Evolutionary conservation across 2,888 invertebrate species (phyloP).

Genomic region (Tetramorium bicarinatum): DNA sequence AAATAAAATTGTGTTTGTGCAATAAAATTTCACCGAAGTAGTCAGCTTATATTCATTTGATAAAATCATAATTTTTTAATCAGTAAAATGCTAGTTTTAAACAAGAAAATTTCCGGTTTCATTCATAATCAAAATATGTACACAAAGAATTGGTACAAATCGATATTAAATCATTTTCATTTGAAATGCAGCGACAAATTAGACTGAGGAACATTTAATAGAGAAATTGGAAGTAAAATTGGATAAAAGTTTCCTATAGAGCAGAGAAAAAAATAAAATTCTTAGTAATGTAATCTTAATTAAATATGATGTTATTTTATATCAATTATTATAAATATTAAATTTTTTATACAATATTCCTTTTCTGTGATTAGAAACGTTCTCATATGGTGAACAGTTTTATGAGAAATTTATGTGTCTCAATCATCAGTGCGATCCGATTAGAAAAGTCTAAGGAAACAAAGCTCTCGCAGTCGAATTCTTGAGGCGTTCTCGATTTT

Average conservation of each 20-base stretch:
- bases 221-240: background rate
- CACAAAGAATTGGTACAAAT: background rate
- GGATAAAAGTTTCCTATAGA: background rate
- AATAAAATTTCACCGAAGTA: background rate
- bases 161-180: slow-evolving; percentile 16
- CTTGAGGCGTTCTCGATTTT: slow-evolving; percentile 57
- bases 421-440: background rate
- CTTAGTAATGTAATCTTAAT: background rate
- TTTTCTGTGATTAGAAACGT: background rate
- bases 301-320: background rate
- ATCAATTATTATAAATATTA: background rate
- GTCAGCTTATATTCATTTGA: background rate
- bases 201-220: background rate
- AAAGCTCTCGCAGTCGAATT: slow-evolving; percentile 52
- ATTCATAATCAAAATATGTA: background rate
- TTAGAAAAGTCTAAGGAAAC: slow-evolving; percentile 19
- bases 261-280: background rate
- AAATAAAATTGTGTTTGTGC: slow-evolving; percentile 6
- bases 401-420: slow-evolving; percentile 43
- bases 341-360: background rate
- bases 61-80: background rate
- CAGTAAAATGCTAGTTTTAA: background rate
- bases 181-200: slow-evolving; percentile 33
- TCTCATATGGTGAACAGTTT: background rate
- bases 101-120: background rate